Evolutionary conservation across 2,797 vertebrate genomes (phyloP).

Genomic region (Rhinella marina): DNA sequence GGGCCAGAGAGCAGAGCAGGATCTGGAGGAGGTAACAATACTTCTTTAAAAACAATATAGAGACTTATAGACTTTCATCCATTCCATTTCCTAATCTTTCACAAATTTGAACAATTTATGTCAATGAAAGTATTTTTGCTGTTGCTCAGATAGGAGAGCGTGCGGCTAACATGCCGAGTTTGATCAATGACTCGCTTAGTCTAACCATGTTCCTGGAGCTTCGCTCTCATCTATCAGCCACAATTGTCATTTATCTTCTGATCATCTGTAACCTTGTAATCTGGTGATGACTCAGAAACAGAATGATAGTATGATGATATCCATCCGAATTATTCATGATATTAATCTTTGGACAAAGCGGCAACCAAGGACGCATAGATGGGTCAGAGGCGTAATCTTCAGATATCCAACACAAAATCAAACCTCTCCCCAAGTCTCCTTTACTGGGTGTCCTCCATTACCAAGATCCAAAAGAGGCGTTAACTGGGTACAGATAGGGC

Average conservation of each 20-base stretch:
- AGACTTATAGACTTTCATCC: neutral
- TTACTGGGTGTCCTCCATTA: too few species aligned
- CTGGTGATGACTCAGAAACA: constrained; percentile 5
- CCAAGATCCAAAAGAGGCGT: too few species aligned
- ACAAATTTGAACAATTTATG: constrained; percentile 8
- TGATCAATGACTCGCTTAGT: constrained; percentile 42
- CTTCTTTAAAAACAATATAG: too few species aligned
- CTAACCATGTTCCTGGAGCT: constrained; percentile 24
- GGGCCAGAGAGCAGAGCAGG: neutral
- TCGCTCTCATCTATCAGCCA: constrained; percentile 22
- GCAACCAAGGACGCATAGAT: neutral
- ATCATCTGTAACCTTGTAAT: constrained; percentile 44
- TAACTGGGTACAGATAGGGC: too few species aligned
- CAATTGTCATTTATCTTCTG: constrained; percentile 32
- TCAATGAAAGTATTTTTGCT: neutral
- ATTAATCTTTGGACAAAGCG: neutral
- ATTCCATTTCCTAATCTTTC: constrained; percentile 26
- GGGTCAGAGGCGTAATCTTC: neutral
- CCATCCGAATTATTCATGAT: constrained; percentile 18
- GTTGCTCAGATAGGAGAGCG: neutral
- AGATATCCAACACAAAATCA: neutral
- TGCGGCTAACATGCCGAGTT: neutral
- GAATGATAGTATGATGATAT: neutral
- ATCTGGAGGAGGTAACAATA: neutral
- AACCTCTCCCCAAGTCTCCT: neutral